A percentile compares a stretch with the other conserved stretches of the same genome.
These are phyloP conservation scores for Stichodactyla mertensii DNA, from an alignment of 64 coral and sea anemone species.

Conservation along the genomic window DNA sequence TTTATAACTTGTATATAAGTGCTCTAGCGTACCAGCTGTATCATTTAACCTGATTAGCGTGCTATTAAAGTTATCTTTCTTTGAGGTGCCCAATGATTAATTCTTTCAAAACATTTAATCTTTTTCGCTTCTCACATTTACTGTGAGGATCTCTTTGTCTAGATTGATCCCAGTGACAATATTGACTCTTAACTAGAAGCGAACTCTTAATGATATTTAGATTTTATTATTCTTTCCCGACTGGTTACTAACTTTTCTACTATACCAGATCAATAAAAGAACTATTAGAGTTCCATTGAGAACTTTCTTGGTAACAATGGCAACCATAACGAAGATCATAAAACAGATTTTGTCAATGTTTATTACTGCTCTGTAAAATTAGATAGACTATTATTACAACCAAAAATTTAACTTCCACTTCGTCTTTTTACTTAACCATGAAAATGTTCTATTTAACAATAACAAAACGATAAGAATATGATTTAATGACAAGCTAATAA, in stretches of 20 bases:
- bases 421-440: too few species aligned
- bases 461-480: too few species aligned
- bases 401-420: too few species aligned
- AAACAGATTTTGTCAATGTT: too few species aligned
- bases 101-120: background rate
- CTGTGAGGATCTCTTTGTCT: slow-evolving; percentile 1
- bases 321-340: background rate
- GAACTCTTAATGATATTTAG: slow-evolving; percentile 6
- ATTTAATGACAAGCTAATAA: too few species aligned
- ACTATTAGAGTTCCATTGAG: background rate
- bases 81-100: background rate
- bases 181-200: background rate
- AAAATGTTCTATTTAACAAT: too few species aligned
- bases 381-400: too few species aligned
- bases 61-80: background rate
- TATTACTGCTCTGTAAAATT: too few species aligned
- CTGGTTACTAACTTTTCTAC: background rate
- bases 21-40: background rate
- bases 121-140: background rate
- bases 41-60: background rate
- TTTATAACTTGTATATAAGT: too few species aligned
- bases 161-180: background rate
- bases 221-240: background rate
- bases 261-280: background rate
- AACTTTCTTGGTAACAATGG: background rate